phyloP scores from a whole-genome alignment of 2,888 invertebrate genomes.

The Ormia ochracea region DNA sequence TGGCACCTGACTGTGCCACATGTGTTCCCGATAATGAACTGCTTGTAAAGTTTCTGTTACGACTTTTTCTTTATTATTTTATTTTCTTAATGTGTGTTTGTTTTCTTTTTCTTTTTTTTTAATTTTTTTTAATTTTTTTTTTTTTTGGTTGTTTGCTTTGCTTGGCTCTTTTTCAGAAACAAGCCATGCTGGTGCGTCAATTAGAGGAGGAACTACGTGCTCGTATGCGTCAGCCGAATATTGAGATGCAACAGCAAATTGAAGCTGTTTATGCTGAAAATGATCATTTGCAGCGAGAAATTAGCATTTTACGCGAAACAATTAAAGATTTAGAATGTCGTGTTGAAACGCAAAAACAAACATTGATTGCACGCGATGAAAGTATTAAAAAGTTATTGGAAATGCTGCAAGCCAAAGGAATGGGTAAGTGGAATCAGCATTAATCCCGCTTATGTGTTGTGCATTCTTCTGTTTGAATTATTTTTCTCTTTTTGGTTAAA shows the following conservation, averaged over 20 bases:
- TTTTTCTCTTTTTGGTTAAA: neutral
- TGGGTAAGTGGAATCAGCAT: constrained; percentile 83
- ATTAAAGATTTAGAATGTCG: constrained; percentile 97
- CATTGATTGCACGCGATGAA: constrained; percentile 95
- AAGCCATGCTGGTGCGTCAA: constrained; percentile 95
- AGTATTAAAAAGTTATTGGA: constrained; percentile 98
- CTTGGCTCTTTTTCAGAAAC: constrained; percentile 82
- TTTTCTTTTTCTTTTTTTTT: neutral
- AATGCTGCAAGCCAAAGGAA: constrained; percentile 98
- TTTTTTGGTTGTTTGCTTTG: neutral
- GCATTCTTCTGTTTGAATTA: neutral
- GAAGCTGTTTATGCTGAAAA: constrained; percentile 94
- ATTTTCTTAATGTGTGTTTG: neutral
- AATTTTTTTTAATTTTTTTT: neutral
- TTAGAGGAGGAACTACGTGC: constrained; percentile 93
- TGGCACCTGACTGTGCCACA: neutral
- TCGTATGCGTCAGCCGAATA: constrained; percentile 91
- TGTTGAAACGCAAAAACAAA: constrained; percentile 98
- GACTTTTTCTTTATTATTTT: constrained; percentile 1
- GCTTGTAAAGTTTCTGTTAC: constrained; percentile 16
- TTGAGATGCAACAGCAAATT: constrained; percentile 94
- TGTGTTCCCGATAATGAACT: constrained; percentile 40
- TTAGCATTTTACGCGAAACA: constrained; percentile 93
- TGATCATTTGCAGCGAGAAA: constrained; percentile 94
- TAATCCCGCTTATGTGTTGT: neutral